Percentiles rank a stretch among this genome's conserved stretches.
Evolutionary conservation across 2,888 invertebrate species (phyloP).

Genomic region (Callosobruchus maculatus): DNA sequence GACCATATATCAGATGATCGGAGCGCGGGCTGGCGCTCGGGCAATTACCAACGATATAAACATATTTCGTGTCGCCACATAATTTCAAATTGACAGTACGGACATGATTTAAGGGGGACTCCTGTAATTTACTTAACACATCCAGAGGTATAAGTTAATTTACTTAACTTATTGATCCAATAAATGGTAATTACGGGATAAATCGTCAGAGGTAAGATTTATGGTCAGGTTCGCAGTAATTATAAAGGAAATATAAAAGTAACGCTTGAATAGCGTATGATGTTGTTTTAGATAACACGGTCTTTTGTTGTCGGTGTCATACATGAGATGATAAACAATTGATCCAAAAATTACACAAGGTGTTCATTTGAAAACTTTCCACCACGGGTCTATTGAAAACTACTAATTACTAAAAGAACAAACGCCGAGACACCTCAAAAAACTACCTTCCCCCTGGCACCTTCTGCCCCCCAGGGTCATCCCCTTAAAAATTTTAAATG

Average conservation of each 20-base stretch:
- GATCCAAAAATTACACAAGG: no score
- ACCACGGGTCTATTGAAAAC: no score
- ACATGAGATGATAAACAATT: no score
- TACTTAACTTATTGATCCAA: conserved; percentile 23
- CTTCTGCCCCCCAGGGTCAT: no score
- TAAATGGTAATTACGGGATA: conserved; percentile 23
- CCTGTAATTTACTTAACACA: conserved; percentile 25
- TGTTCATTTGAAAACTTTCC: no score
- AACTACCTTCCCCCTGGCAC: no score
- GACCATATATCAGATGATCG: neutral
- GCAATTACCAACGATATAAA: conserved; percentile 16
- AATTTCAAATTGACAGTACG: conserved; percentile 21
- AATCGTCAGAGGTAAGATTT: conserved; percentile 23
- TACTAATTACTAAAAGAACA: no score
- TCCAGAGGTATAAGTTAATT: conserved; percentile 22
- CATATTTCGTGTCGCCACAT: conserved; percentile 19
- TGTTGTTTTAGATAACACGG: neutral
- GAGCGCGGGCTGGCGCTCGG: neutral
- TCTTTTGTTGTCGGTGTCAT: neutral
- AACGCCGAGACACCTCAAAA: no score
- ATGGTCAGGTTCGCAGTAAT: conserved; percentile 5
- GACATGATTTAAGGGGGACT: conserved; percentile 17
- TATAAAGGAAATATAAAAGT: neutral
- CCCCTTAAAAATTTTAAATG: no score
- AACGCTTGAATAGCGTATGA: neutral